These are phyloP conservation scores for Thereuonema tuberculata DNA, from an alignment of 1,140 invertebrate genomes.

Conservation along the genomic window DNA sequence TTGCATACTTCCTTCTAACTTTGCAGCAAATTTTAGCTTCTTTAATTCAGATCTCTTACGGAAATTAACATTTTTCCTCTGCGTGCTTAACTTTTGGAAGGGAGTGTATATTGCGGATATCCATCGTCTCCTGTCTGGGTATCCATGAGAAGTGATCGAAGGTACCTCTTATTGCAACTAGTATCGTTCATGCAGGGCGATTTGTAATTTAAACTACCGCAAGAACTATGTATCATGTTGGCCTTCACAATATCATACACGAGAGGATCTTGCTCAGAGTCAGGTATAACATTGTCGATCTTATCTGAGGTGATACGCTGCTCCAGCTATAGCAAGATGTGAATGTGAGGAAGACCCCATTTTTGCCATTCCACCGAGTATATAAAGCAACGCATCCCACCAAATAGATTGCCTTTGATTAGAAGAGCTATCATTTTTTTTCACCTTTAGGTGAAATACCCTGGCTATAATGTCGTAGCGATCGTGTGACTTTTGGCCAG, in stretches of 20 bases:
- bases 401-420: conserved; percentile 15
- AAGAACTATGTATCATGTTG: conserved; percentile 41
- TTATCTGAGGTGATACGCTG: background rate
- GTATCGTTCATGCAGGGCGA: conserved; percentile 36
- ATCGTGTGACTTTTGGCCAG: conserved; percentile 5
- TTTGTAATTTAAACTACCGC: conserved; percentile 31
- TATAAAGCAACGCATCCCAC: conserved; percentile 16
- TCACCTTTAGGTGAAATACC: background rate
- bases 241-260: conserved; percentile 16
- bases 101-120: conserved; percentile 31
- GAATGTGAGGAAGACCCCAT: conserved; percentile 31
- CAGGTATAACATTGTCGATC: conserved; percentile 17
- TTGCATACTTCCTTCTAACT: no score
- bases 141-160: conserved; percentile 23
- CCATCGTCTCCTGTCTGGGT: conserved; percentile 29
- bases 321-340: conserved; percentile 26
- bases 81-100: no score
- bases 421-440: background rate
- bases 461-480: background rate
- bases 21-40: no score
- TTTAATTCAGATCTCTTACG: no score
- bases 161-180: conserved; percentile 34
- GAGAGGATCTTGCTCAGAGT: conserved; percentile 16
- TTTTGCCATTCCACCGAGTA: conserved; percentile 33
- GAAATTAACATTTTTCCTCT: no score